phyloP scores from a whole-genome alignment of 2,113 vertebrate genomes.

The Cheilinus undulatus region DNA sequence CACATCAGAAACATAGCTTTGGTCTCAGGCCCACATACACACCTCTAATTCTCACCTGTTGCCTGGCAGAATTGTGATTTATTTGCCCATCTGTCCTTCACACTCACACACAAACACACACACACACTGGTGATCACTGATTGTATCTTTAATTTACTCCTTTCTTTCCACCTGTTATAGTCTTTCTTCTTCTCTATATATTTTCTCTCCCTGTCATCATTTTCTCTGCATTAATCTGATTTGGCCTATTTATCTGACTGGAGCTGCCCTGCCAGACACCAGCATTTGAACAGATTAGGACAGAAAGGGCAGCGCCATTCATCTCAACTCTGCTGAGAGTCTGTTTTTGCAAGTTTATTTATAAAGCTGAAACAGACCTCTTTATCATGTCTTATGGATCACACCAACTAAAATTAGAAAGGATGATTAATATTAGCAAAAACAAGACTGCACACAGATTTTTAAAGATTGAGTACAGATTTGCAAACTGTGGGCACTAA shows the following conservation, averaged over 20 bases:
- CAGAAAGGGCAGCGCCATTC: constrained; percentile 14
- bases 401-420: background rate
- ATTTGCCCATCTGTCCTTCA: constrained; percentile 7
- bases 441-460: too few relatives aligned
- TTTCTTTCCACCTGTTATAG: background rate
- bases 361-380: background rate
- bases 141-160: background rate
- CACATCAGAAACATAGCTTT: background rate
- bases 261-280: constrained; percentile 1
- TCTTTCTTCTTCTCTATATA: background rate
- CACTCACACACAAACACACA: background rate
- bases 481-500: too few relatives aligned
- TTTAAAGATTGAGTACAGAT: too few relatives aligned
- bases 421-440: background rate
- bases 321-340: constrained; percentile 21
- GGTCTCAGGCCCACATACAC: background rate
- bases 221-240: constrained; percentile 12
- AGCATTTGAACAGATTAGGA: constrained; percentile 20
- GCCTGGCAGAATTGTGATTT: constrained; percentile 6
- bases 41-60: background rate
- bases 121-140: background rate
- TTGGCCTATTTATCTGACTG: constrained; percentile 17
- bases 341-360: background rate
- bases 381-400: background rate
- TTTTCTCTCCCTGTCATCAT: background rate